Conservation (phyloP, 2,113 vertebrate genomes). For the Poeciliopsis occidentalis region DNA sequence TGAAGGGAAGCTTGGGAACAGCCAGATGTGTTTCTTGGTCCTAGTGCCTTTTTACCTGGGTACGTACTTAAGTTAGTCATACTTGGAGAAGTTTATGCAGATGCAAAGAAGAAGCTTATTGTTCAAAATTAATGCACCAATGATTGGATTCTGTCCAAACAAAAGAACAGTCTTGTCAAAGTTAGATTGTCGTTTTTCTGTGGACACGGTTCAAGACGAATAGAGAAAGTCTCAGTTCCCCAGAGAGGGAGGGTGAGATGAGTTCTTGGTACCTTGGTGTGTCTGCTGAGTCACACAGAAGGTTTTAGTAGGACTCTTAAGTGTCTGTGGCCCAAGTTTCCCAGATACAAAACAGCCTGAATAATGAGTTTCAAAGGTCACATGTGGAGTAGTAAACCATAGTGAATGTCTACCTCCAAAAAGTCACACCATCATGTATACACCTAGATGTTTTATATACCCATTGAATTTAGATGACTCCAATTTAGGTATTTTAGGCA, state of each 20-base stretch:
- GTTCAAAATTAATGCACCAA: conserved; percentile 32
- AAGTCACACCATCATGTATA: too few relatives aligned
- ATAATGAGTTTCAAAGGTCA: too few relatives aligned
- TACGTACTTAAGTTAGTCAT: conserved; percentile 31
- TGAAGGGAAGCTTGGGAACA: not conserved
- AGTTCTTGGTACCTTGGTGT: not conserved
- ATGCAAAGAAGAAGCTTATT: conserved; percentile 35
- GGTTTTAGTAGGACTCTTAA: too few relatives aligned
- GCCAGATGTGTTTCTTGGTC: not conserved
- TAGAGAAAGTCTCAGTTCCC: not conserved
- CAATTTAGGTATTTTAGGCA: too few relatives aligned
- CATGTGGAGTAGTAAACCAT: too few relatives aligned
- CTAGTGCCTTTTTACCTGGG: conserved; percentile 17
- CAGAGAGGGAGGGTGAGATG: not conserved
- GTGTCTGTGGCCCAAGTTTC: too few relatives aligned
- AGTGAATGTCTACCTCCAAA: too few relatives aligned
- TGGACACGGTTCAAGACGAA: not conserved
- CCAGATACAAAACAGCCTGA: too few relatives aligned
- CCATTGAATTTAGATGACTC: too few relatives aligned
- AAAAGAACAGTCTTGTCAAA: conserved; percentile 36
- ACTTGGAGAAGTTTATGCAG: conserved; percentile 35
- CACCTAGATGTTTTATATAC: too few relatives aligned
- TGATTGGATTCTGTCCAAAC: conserved; percentile 54
- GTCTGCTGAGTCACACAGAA: not conserved
- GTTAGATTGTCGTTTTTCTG: conserved; percentile 35